These are phyloP conservation scores for Etheostoma spectabile DNA, from an alignment of 2,113 vertebrate species.

Conservation along the genomic window DNA sequence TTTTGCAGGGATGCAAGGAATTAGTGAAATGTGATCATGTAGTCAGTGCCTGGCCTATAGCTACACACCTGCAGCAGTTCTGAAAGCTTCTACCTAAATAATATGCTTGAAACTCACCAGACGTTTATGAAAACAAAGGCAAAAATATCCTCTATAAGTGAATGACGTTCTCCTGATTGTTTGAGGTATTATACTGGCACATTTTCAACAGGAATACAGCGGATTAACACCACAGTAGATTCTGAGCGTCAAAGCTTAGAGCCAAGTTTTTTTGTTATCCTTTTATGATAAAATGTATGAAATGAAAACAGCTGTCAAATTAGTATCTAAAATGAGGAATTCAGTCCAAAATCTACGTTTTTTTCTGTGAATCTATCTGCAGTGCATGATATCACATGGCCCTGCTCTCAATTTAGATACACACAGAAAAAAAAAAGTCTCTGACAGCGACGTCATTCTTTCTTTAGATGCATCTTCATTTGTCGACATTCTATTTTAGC, in stretches of 20 bases:
- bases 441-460: constrained; percentile 54
- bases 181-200: constrained; percentile 21
- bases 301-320: constrained; percentile 49
- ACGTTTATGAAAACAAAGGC: constrained; percentile 17
- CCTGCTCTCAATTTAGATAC: constrained; percentile 41
- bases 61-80: constrained; percentile 40
- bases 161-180: constrained; percentile 11
- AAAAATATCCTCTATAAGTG: constrained; percentile 22
- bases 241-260: constrained; percentile 40
- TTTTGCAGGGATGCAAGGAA: constrained; percentile 60
- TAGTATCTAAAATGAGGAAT: constrained; percentile 28
- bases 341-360: constrained; percentile 7
- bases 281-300: constrained; percentile 20
- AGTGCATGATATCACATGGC: constrained; percentile 35
- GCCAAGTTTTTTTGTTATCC: constrained; percentile 41
- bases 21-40: constrained; percentile 62
- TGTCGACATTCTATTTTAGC: constrained; percentile 22
- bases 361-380: constrained; percentile 16
- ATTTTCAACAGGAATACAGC: constrained; percentile 28
- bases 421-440: constrained; percentile 18
- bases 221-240: constrained; percentile 21
- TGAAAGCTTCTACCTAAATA: constrained; percentile 26
- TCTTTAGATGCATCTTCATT: constrained; percentile 43
- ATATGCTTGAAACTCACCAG: constrained; percentile 5
- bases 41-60: constrained; percentile 29